Conservation (phyloP, 2,888 invertebrate species). For the Dicycla oo region DNA sequence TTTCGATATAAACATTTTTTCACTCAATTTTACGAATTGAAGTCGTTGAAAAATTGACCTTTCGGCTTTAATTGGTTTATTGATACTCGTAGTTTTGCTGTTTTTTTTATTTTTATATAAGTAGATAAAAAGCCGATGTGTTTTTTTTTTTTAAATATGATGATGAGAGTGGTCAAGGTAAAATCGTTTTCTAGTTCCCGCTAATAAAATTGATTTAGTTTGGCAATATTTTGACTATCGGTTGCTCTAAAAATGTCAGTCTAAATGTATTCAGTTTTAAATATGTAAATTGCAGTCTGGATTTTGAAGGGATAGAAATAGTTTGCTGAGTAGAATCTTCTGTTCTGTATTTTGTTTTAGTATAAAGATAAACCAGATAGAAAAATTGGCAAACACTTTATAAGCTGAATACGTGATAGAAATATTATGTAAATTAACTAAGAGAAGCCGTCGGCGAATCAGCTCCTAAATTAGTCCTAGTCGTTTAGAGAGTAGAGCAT, state of each 20-base stretch:
- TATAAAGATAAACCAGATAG: not conserved
- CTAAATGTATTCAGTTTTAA: constrained; percentile 50
- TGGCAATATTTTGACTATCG: constrained; percentile 39
- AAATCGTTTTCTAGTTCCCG: constrained; percentile 59
- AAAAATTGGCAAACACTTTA: not conserved
- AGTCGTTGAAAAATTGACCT: constrained; percentile 54
- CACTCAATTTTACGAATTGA: constrained; percentile 52
- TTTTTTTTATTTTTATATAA: constrained; percentile 25
- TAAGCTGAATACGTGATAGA: not conserved
- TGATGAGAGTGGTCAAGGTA: constrained; percentile 36
- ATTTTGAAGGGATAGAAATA: constrained; percentile 32
- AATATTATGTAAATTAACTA: constrained; percentile 8
- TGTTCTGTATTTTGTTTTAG: constrained; percentile 28
- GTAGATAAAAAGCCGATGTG: constrained; percentile 26
- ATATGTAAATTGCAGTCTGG: constrained; percentile 55
- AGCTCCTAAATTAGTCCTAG: not conserved
- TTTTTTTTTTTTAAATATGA: constrained; percentile 39
- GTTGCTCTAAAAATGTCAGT: constrained; percentile 37
- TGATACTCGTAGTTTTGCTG: constrained; percentile 44
- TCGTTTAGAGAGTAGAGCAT: not conserved
- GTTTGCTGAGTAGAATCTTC: constrained; percentile 13
- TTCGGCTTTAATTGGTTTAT: constrained; percentile 58
- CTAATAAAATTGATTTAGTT: constrained; percentile 38
- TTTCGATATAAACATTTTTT: constrained; percentile 62
- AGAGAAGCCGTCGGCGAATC: too few species aligned